These are phyloP conservation scores for Antechinus flavipes DNA, from an alignment of 2,113 vertebrate genomes.

Conservation along the genomic window DNA sequence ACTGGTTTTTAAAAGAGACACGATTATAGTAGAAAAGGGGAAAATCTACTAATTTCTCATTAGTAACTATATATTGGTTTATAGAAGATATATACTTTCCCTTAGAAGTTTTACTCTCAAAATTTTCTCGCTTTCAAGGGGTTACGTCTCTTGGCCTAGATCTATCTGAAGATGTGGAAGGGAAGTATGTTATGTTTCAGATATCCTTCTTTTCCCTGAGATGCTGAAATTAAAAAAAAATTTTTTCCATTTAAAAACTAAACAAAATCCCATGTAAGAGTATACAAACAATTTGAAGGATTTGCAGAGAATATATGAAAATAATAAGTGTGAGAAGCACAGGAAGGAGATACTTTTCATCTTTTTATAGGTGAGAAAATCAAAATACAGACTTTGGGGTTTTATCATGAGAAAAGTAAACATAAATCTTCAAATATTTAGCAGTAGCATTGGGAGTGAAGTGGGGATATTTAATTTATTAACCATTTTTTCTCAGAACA, in stretches of 20 bases:
- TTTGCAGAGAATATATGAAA: background rate
- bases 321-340: background rate
- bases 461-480: background rate
- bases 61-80: slow-evolving; percentile 20
- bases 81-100: background rate
- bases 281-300: background rate
- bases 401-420: slow-evolving; percentile 26
- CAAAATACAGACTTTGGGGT: background rate
- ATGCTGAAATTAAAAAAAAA: background rate
- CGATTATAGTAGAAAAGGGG: slow-evolving; percentile 23
- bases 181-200: background rate
- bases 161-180: background rate
- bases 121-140: background rate
- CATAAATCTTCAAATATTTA: background rate
- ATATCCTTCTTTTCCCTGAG: background rate
- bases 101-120: background rate
- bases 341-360: background rate
- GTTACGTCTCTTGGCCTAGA: background rate
- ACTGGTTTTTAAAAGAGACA: background rate
- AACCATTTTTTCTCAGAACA: background rate
- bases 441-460: background rate
- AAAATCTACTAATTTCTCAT: background rate
- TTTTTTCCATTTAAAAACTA: slow-evolving; percentile 16
- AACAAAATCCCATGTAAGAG: background rate
- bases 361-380: slow-evolving; percentile 32